phyloP scores from a whole-genome alignment of 2,888 invertebrate genomes.

The Cataglyphis cursor region DNA sequence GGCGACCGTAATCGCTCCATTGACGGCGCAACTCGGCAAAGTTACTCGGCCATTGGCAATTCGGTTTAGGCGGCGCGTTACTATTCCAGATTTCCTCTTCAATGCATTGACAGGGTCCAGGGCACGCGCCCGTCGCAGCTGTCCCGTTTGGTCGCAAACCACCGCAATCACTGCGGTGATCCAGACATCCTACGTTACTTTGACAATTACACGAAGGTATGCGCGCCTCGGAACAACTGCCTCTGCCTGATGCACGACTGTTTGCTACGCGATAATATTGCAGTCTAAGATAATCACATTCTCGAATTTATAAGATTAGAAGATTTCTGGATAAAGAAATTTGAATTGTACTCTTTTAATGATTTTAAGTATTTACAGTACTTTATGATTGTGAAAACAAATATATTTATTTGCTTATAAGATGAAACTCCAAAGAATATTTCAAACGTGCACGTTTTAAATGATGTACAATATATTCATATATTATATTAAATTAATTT shows the following conservation, averaged over 20 bases:
- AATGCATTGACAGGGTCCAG: constrained; percentile 79
- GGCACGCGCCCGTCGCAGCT: constrained; percentile 75
- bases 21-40: constrained; percentile 81
- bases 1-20: constrained; percentile 82
- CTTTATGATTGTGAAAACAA: not conserved
- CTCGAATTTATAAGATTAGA: not conserved
- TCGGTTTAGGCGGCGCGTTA: constrained; percentile 80
- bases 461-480: not conserved
- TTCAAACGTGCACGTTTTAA: not conserved
- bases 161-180: constrained; percentile 73
- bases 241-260: constrained; percentile 63
- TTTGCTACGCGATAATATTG: constrained; percentile 63
- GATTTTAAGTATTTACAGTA: not conserved
- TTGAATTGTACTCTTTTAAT: not conserved
- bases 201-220: constrained; percentile 77
- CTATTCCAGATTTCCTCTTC: constrained; percentile 83
- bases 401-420: not conserved
- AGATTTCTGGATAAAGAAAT: not conserved
- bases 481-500: not conserved
- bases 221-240: constrained; percentile 65
- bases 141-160: constrained; percentile 72
- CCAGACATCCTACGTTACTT: constrained; percentile 72
- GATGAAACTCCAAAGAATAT: not conserved
- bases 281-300: not conserved
- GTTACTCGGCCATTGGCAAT: constrained; percentile 80